Evolutionary conservation across 1,140 invertebrate species (phyloP), one percentile per base, ranked within the genome.

Genomic region (Chironomus striatipennis): DNA sequence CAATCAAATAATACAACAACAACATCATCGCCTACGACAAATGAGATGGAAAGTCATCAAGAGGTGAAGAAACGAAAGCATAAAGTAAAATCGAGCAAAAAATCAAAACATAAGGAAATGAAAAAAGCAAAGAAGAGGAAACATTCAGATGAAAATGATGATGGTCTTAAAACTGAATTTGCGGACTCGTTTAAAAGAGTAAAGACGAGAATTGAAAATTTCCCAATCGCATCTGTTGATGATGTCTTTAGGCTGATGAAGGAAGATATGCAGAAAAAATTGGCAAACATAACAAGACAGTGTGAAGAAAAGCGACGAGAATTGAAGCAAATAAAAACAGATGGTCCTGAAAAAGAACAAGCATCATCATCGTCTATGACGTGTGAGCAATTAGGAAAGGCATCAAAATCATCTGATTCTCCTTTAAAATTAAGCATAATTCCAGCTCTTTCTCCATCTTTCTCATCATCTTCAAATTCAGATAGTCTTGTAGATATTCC

Each of bases 261-360:
- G 80, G 82, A 90, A 75, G 89, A 92, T 78, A 94, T 95, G 91
- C 85, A 91, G 34, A 87, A 90, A 80, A 85, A 88, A 64, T 79
- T 95, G 74, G 91, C 92, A 0, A 91, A 94, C 57, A 85, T 96
- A 42, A 91, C 94, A 78, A 85, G 89, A 70, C 88, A 92, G 77
- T 95, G 93, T 79, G 88, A 88, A 75, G 92, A 95, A 78, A 94
- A 93, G 79, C 91, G 94, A 80, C 88, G 87, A 73, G 92, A 95
- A 81, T 81, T 95, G 2, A 88, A 88, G 43, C 90, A 90, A 76
- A 83, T 96, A 18, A 87, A 84, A 75, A 87, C 85, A 76, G 87
- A 85, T 73, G 81, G 83, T 7, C 81, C 83, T 0, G 82, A 82
- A 43, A 82, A 82, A 70, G 74, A 67, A 17, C 79, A 80, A 6